phyloP scores from a whole-genome alignment of 2,113 vertebrate genomes.

The Manacus vitellinus region DNA sequence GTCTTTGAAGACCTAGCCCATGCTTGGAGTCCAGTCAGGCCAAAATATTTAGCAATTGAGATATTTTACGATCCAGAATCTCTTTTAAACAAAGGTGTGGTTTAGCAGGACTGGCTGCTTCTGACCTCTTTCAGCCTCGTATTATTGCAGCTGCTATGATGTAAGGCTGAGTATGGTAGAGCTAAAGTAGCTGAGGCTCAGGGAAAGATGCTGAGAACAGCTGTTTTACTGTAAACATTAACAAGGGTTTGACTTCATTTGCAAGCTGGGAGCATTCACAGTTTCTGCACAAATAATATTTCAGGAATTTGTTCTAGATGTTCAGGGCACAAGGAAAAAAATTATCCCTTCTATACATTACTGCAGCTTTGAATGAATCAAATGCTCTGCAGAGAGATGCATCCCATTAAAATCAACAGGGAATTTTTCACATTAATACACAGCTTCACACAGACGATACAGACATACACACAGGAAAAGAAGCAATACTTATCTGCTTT shows the following conservation, averaged over 20 bases:
- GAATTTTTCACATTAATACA: conserved; percentile 36
- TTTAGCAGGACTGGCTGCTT: conserved; percentile 41
- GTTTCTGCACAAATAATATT: conserved; percentile 52
- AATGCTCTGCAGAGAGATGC: conserved; percentile 1
- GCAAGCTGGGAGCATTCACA: conserved; percentile 50
- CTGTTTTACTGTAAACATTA: conserved; percentile 71
- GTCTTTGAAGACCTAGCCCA: conserved; percentile 50
- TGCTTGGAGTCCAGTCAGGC: conserved; percentile 46
- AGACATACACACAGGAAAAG: not conserved
- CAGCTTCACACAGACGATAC: conserved; percentile 20
- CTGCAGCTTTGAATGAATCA: conserved; percentile 20
- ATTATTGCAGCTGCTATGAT: conserved; percentile 58
- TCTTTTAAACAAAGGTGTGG: conserved; percentile 62
- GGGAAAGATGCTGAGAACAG: conserved; percentile 61
- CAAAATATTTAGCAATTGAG: conserved; percentile 43
- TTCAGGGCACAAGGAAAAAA: conserved; percentile 12
- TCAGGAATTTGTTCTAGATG: conserved; percentile 25
- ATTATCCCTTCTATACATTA: not conserved
- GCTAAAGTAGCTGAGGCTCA: conserved; percentile 28
- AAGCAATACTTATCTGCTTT: conserved; percentile 23
- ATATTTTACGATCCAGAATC: conserved; percentile 47
- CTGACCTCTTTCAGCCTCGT: conserved; percentile 30
- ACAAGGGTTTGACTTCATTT: conserved; percentile 55
- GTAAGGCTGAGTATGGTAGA: conserved; percentile 41
- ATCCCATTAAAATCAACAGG: conserved; percentile 35